These are phyloP conservation scores for Beroe forskalii DNA, from an alignment of 37 sponge, comb jelly and placozoan genomes.

Conservation along the genomic window DNA sequence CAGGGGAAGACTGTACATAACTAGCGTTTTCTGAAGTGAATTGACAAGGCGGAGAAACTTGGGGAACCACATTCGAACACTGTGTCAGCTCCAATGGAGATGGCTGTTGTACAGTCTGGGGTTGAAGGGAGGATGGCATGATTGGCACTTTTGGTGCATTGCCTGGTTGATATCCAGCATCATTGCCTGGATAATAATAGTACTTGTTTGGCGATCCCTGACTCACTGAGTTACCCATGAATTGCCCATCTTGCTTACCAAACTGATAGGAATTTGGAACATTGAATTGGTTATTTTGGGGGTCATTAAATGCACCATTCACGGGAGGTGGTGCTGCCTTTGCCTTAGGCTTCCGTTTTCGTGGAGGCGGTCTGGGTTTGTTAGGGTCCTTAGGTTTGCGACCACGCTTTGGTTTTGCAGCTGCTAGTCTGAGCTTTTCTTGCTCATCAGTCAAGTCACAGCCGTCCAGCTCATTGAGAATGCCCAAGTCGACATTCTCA, in stretches of 20 bases:
- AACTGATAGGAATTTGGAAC: conserved; percentile 1
- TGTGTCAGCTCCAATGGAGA: neutral
- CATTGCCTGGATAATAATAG: conserved; percentile 7
- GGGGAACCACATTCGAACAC: conserved; percentile 4
- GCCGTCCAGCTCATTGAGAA: conserved; percentile 51
- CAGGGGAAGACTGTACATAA: conserved; percentile 35
- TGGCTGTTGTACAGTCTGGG: conserved; percentile 41
- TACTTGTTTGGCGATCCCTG: conserved; percentile 18
- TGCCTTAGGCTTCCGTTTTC: conserved; percentile 4
- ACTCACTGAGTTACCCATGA: neutral
- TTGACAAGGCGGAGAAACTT: conserved; percentile 10
- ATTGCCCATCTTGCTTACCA: conserved; percentile 11
- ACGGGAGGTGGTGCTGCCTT: neutral
- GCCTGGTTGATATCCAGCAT: neutral
- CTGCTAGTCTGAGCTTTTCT: conserved; percentile 2
- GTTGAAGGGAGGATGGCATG: conserved; percentile 36
- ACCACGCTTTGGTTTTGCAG: conserved; percentile 31
- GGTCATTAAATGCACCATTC: neutral
- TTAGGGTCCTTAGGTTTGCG: conserved; percentile 55
- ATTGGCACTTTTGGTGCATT: conserved; percentile 11
- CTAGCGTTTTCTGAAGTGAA: conserved; percentile 26
- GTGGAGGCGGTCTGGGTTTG: conserved; percentile 50
- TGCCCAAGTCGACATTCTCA: conserved; percentile 37
- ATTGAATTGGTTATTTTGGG: neutral
- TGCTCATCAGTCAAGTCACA: conserved; percentile 64